phyloP scores from a whole-genome alignment of 1,140 invertebrate species.

The Antheraea pernyi region DNA sequence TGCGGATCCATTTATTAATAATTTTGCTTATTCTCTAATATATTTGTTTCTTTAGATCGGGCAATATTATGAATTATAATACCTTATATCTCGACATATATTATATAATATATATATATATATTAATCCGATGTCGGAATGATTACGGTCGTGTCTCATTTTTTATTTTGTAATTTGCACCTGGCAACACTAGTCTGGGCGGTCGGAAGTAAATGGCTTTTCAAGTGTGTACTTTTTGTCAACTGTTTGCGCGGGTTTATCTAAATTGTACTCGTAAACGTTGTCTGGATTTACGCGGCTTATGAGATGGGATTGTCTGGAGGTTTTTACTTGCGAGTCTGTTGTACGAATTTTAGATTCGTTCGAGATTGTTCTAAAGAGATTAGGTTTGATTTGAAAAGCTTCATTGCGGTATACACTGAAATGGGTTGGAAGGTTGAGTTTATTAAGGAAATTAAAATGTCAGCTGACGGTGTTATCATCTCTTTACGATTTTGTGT shows the following conservation, averaged over 20 bases:
- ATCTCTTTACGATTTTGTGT: no score
- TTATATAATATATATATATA: no score
- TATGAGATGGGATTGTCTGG: neutral
- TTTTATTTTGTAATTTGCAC: neutral
- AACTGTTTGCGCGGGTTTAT: slow-evolving; percentile 2
- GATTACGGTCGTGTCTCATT: neutral
- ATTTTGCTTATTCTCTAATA: no score
- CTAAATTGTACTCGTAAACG: slow-evolving; percentile 3
- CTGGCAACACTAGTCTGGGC: neutral
- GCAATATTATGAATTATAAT: no score
- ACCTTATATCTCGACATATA: no score
- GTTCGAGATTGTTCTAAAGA: neutral
- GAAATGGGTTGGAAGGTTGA: neutral
- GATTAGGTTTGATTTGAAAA: neutral
- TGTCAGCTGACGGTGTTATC: neutral
- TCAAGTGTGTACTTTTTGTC: neutral
- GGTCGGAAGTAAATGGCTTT: neutral
- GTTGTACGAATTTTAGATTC: neutral
- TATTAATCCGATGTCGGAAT: neutral
- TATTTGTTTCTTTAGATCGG: no score
- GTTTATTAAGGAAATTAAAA: neutral
- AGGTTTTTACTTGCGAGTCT: neutral
- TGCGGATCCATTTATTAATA: no score
- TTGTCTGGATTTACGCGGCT: neutral
- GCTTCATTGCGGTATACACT: neutral